Conservation (phyloP, 2,797 vertebrate species). For the Champsocephalus esox region DNA sequence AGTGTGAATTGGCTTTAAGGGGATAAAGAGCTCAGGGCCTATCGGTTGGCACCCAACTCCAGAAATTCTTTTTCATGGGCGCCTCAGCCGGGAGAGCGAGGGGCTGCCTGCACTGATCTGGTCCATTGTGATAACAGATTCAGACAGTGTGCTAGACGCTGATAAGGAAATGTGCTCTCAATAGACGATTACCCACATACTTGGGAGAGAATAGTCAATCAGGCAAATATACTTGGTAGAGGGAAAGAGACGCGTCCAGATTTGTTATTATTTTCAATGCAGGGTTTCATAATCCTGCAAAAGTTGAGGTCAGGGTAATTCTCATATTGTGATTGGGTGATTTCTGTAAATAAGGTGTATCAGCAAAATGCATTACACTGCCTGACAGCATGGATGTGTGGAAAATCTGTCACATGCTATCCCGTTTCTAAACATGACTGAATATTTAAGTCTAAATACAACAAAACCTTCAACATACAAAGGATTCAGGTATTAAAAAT, state of each 20-base stretch:
- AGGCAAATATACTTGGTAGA: constrained; percentile 76
- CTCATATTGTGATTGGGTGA: constrained; percentile 40
- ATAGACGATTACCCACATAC: constrained; percentile 85
- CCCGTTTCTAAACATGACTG: constrained; percentile 31
- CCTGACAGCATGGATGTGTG: constrained; percentile 15
- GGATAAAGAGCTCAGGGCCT: constrained; percentile 89
- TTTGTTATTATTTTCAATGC: constrained; percentile 74
- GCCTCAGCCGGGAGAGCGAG: constrained; percentile 85
- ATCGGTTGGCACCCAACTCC: constrained; percentile 88
- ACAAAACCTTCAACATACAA: constrained; percentile 3
- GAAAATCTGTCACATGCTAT: constrained; percentile 31
- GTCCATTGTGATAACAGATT: constrained; percentile 91
- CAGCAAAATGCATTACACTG: constrained; percentile 58
- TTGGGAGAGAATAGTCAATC: constrained; percentile 85
- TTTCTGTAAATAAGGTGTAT: constrained; percentile 63
- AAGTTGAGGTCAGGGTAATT: constrained; percentile 64
- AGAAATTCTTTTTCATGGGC: constrained; percentile 89
- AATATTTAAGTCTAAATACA: constrained; percentile 15
- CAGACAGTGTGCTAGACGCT: constrained; percentile 89
- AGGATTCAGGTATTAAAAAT: constrained; percentile 4
- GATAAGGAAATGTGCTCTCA: constrained; percentile 92
- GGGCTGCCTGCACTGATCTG: constrained; percentile 90
- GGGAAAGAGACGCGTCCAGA: constrained; percentile 76
- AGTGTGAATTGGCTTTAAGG: constrained; percentile 92
- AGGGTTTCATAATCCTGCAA: constrained; percentile 69